phyloP scores from a whole-genome alignment of 2,888 invertebrate species.

The Caenorhabditis sp. region DNA sequence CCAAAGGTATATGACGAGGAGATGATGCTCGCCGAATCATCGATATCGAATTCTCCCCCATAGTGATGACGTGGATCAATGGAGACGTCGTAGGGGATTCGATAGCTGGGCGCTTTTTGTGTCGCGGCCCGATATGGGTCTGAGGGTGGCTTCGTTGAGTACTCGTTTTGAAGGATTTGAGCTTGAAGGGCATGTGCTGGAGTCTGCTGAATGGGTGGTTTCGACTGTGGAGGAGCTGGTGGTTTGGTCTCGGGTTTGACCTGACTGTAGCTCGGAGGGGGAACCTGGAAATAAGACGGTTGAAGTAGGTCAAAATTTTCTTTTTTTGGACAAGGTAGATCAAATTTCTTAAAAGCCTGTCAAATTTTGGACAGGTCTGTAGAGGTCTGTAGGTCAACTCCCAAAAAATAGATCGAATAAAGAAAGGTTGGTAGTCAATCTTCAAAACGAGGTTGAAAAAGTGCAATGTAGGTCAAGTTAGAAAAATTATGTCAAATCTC shows the following conservation, averaged over 20 bases:
- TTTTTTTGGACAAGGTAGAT: no score
- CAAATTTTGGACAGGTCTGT: no score
- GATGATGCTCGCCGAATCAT: conserved; percentile 62
- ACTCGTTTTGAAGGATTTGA: conserved; percentile 21
- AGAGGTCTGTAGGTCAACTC: no score
- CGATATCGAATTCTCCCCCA: conserved; percentile 53
- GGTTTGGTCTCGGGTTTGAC: not conserved
- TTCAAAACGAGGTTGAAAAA: no score
- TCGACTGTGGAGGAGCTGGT: conserved; percentile 3
- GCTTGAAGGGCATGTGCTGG: conserved; percentile 26
- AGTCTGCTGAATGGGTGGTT: conserved; percentile 29
- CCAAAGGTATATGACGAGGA: conserved; percentile 62
- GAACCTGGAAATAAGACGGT: conserved; percentile 10
- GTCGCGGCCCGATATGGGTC: conserved; percentile 3
- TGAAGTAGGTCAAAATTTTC: no score
- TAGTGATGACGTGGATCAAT: conserved; percentile 27
- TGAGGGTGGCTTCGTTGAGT: not conserved
- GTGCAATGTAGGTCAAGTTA: no score
- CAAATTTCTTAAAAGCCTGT: no score
- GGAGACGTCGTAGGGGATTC: conserved; percentile 22
- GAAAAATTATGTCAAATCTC: no score
- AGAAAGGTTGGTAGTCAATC: no score
- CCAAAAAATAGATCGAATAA: no score
- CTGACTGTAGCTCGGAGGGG: conserved; percentile 15
- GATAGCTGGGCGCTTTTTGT: not conserved